Evolutionary conservation across 2,113 vertebrate genomes (phyloP).

Genomic region (Zingel zingel): DNA sequence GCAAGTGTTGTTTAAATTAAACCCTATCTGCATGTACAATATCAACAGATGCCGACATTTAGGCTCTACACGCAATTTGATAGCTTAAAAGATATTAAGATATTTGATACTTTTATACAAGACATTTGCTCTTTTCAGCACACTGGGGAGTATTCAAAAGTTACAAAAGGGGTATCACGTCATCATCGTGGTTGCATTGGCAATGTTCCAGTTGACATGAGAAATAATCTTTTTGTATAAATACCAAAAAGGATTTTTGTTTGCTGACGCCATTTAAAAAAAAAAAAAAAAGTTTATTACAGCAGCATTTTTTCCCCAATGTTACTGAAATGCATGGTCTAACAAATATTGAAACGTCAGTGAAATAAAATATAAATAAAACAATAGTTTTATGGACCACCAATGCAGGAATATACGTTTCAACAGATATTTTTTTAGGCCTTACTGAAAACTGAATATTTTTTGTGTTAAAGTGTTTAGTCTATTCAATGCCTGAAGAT

Average conservation of each 20-base stretch:
- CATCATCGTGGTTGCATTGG: not conserved
- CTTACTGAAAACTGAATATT: not conserved
- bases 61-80: not conserved
- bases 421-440: not conserved
- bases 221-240: not conserved
- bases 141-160: not conserved
- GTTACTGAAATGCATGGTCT: not conserved
- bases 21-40: not conserved
- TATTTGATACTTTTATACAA: constrained; percentile 3
- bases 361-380: not conserved
- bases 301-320: not conserved
- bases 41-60: not conserved
- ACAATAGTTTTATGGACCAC: not conserved
- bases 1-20: constrained; percentile 16
- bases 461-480: not conserved
- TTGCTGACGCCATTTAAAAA: not conserved
- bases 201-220: not conserved
- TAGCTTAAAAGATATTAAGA: not conserved
- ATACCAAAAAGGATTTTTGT: not conserved
- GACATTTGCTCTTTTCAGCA: not conserved
- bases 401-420: not conserved
- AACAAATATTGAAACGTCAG: not conserved
- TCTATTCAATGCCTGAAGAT: not conserved
- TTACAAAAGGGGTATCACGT: not conserved
- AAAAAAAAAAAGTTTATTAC: not conserved